phyloP scores from a whole-genome alignment of 2,888 invertebrate species.

The Magallana nippona region DNA sequence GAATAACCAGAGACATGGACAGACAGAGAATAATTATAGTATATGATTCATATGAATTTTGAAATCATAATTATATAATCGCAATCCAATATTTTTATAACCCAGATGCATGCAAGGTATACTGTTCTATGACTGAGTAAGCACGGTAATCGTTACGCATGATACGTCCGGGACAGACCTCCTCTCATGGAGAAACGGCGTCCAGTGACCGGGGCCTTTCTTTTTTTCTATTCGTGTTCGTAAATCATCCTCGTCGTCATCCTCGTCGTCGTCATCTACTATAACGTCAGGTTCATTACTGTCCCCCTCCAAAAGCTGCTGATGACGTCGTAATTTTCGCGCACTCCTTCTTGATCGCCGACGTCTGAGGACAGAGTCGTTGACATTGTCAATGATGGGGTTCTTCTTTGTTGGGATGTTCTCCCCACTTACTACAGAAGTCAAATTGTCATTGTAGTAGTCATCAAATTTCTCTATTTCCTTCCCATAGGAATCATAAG shows the following conservation, averaged over 20 bases:
- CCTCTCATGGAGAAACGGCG: conserved; percentile 1
- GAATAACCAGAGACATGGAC: too few species aligned
- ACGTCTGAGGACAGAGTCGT: background rate
- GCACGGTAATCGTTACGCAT: too few species aligned
- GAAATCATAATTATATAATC: too few species aligned
- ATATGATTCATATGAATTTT: background rate
- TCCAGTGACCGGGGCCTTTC: conserved; percentile 37
- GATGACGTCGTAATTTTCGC: too few species aligned
- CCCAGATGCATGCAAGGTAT: too few species aligned
- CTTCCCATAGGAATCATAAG: background rate
- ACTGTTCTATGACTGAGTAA: too few species aligned
- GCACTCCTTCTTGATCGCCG: background rate
- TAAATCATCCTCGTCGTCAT: background rate
- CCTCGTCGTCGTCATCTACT: background rate
- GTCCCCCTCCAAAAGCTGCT: too few species aligned
- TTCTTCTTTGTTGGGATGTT: conserved; percentile 5
- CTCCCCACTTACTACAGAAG: conserved; percentile 10
- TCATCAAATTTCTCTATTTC: background rate
- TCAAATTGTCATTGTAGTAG: conserved; percentile 28
- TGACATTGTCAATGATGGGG: conserved; percentile 35
- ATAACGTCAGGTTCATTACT: background rate
- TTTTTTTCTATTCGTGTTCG: conserved; percentile 20
- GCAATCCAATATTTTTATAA: too few species aligned
- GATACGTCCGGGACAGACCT: conserved; percentile 23
- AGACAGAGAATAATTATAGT: background rate